A percentile compares a stretch with the other conserved stretches of the same genome.
Conservation (phyloP, 2,113 vertebrate genomes). For the Anhinga rufa region DNA sequence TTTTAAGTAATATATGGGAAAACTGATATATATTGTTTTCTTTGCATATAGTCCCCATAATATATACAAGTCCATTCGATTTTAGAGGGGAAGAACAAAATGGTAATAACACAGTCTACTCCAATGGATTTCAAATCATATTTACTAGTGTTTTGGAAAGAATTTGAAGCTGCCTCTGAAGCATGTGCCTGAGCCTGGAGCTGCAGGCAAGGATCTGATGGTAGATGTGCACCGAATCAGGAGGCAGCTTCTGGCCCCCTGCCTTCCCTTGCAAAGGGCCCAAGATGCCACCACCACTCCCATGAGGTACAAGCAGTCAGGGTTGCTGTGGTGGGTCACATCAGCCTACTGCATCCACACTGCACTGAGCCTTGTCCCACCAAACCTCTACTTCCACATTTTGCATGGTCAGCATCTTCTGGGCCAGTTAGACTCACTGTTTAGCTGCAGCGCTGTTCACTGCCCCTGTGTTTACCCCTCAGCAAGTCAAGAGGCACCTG, state of each 20-base stretch:
- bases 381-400: neutral
- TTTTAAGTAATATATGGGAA: neutral
- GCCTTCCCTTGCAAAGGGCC: neutral
- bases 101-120: neutral
- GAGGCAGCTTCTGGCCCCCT: neutral
- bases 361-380: neutral
- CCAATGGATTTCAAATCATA: neutral
- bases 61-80: neutral
- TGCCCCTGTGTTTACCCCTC: neutral
- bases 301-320: fast-evolving
- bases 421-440: neutral
- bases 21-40: neutral
- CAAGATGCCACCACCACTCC: neutral
- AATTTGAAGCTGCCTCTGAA: neutral
- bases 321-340: neutral
- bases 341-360: fast-evolving
- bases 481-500: neutral
- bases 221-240: too few species aligned
- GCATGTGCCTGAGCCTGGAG: neutral
- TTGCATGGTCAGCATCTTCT: neutral
- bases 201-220: neutral
- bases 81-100: neutral
- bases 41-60: neutral
- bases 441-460: neutral
- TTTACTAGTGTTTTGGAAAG: neutral